Conservation (phyloP, 2,113 vertebrate genomes). For the Hyperopisus bebe region DNA sequence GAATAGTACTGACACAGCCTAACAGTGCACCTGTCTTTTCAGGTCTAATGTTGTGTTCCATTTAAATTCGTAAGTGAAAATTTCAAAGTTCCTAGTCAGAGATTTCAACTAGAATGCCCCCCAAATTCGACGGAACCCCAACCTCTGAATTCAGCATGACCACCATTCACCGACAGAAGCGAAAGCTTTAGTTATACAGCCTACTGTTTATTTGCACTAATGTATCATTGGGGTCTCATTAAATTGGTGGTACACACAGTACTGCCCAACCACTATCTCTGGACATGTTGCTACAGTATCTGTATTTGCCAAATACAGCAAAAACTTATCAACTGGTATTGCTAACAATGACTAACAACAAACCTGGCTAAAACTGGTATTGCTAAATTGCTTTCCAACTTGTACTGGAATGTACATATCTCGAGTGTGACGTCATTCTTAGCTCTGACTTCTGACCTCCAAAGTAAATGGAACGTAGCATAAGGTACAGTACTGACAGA, state of each 20-base stretch:
- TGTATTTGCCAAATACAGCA: background rate
- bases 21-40: background rate
- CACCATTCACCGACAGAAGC: background rate
- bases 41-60: background rate
- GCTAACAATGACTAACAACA: too few relatives aligned
- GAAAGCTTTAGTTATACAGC: background rate
- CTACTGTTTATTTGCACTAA: background rate
- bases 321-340: background rate
- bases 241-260: background rate
- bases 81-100: background rate
- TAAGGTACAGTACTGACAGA: background rate
- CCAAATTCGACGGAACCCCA: background rate
- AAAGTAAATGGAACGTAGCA: background rate
- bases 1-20: background rate
- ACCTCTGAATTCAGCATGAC: background rate
- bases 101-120: background rate
- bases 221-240: background rate
- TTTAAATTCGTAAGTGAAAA: background rate
- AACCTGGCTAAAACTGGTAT: too few relatives aligned
- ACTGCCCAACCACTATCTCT: background rate
- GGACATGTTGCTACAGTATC: background rate
- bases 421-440: too few relatives aligned
- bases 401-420: too few relatives aligned
- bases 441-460: too few relatives aligned
- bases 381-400: too few relatives aligned